phyloP scores from a whole-genome alignment of 2,113 vertebrate species.

The Spheniscus mendiculus region DNA sequence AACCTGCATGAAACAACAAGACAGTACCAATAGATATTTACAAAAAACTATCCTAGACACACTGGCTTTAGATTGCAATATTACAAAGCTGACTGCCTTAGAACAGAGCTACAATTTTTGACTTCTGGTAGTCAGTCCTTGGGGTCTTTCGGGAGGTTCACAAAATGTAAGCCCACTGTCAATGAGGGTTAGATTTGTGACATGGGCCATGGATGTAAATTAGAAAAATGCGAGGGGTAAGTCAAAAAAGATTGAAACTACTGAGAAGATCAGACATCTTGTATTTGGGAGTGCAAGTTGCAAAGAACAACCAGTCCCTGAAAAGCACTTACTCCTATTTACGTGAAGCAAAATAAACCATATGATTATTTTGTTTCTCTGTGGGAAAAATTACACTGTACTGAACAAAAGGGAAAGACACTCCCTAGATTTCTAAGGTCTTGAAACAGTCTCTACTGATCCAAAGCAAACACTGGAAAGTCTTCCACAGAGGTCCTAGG shows the following conservation, averaged over 20 bases:
- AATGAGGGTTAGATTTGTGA: not conserved
- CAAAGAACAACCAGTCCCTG: not conserved
- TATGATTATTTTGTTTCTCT: not conserved
- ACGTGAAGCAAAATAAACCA: not conserved
- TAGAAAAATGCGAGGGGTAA: not conserved
- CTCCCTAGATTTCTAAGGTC: not conserved
- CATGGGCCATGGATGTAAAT: not conserved
- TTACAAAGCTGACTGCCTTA: not conserved
- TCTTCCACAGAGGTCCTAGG: not conserved
- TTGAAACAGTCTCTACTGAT: not conserved
- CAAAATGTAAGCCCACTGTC: not conserved
- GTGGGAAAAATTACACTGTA: not conserved
- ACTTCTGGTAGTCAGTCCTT: not conserved
- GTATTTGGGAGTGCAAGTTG: not conserved
- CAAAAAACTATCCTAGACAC: accelerated
- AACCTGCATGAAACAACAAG: conserved; percentile 74
- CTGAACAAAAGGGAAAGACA: not conserved
- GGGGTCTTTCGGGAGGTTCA: not conserved
- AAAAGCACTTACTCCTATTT: not conserved
- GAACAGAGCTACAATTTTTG: not conserved
- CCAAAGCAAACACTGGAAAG: not conserved
- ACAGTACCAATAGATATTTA: not conserved
- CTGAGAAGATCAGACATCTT: not conserved
- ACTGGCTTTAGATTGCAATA: not conserved
- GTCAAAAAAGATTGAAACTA: not conserved